These are phyloP conservation scores for Hyposoter dolosus DNA, from an alignment of 2,888 invertebrate species.

Conservation along the genomic window DNA sequence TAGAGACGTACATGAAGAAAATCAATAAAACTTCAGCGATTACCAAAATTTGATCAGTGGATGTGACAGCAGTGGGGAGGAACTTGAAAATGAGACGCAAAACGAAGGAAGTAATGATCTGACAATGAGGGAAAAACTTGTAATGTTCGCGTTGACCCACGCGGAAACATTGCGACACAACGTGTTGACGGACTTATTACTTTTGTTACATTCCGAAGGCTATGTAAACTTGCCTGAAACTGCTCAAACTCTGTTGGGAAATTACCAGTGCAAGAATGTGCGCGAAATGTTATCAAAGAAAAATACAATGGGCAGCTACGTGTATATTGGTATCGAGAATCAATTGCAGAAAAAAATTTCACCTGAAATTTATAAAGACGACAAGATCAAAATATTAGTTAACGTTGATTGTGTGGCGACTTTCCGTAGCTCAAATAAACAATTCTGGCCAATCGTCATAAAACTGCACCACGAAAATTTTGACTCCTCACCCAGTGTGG, in stretches of 20 bases:
- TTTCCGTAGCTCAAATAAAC: background rate
- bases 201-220: background rate
- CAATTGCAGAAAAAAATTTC: background rate
- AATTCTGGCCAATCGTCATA: background rate
- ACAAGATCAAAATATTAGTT: background rate
- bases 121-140: constrained; percentile 1
- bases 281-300: background rate
- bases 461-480: background rate
- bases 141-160: background rate
- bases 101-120: background rate
- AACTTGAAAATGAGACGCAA: background rate
- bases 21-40: background rate
- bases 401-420: background rate
- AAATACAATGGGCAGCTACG: background rate
- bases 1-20: background rate
- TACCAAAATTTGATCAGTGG: background rate
- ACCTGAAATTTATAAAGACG: background rate
- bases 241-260: constrained; percentile 2
- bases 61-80: background rate
- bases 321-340: background rate
- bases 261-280: background rate
- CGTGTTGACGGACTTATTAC: background rate
- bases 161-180: constrained; percentile 7
- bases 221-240: constrained; percentile 5
- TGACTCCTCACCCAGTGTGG: background rate